phyloP scores from a whole-genome alignment of 2,113 vertebrate species.

The Myrmecobius fasciatus region DNA sequence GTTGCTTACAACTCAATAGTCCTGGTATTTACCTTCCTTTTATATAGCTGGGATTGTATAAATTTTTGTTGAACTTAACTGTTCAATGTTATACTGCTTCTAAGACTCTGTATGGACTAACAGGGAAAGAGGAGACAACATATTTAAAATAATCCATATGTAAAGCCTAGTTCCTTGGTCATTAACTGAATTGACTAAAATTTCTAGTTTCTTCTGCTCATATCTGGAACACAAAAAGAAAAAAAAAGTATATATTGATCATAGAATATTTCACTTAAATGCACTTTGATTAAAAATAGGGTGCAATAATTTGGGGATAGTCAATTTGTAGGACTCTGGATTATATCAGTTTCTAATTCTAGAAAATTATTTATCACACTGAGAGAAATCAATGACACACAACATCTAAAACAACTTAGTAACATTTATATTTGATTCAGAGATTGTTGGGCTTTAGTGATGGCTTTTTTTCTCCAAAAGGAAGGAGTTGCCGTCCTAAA shows the following conservation, averaged over 20 bases:
- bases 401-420: neutral
- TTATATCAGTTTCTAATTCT: neutral
- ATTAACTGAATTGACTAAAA: neutral
- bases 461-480: neutral
- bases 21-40: neutral
- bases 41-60: neutral
- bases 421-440: neutral
- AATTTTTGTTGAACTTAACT: neutral
- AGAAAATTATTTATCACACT: neutral
- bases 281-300: neutral
- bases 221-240: neutral
- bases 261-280: neutral
- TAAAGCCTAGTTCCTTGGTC: neutral
- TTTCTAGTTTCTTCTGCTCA: neutral
- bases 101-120: neutral
- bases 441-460: neutral
- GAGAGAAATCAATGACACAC: too few species aligned
- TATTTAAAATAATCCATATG: neutral
- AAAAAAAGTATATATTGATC: neutral
- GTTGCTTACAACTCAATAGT: neutral
- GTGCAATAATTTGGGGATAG: neutral
- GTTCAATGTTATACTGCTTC: neutral
- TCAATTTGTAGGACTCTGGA: neutral
- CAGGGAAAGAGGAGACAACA: neutral
- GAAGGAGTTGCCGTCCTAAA: neutral